phyloP scores from a whole-genome alignment of 2,888 invertebrate genomes.

The Heliconius aoede region DNA sequence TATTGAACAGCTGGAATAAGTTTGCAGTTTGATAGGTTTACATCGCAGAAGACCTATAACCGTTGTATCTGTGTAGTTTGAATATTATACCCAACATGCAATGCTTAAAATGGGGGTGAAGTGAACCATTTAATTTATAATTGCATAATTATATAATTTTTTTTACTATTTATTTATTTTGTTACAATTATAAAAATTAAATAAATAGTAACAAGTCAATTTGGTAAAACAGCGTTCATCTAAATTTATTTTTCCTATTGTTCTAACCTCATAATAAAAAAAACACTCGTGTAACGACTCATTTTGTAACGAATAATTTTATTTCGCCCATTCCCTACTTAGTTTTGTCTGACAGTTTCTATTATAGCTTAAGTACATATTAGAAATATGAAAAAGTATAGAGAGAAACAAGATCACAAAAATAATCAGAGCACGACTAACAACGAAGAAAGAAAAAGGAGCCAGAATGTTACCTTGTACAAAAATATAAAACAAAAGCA shows the following conservation, averaged over 20 bases:
- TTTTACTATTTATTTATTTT: too few relatives aligned
- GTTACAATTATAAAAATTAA: too few relatives aligned
- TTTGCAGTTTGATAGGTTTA: not conserved
- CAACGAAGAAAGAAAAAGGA: constrained; percentile 15
- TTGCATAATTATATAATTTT: too few relatives aligned
- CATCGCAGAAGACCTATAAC: not conserved
- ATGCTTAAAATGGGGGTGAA: not conserved
- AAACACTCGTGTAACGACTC: not conserved
- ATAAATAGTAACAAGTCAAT: not conserved
- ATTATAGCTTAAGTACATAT: not conserved
- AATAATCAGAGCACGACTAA: constrained; percentile 5
- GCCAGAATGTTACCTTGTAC: constrained; percentile 16
- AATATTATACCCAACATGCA: not conserved
- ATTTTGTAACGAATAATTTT: not conserved
- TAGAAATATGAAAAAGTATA: constrained; percentile 10
- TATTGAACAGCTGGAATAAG: too few relatives aligned
- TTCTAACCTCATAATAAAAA: not conserved
- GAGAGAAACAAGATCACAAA: not conserved
- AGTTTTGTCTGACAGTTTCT: constrained; percentile 4
- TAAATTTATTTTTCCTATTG: not conserved
- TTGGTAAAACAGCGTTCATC: not conserved
- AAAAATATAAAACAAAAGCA: constrained; percentile 30
- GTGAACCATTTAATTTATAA: not conserved
- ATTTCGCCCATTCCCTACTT: not conserved
- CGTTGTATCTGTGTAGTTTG: too few relatives aligned